phyloP scores from a whole-genome alignment of 2,797 vertebrate species.

The Champsocephalus gunnari region DNA sequence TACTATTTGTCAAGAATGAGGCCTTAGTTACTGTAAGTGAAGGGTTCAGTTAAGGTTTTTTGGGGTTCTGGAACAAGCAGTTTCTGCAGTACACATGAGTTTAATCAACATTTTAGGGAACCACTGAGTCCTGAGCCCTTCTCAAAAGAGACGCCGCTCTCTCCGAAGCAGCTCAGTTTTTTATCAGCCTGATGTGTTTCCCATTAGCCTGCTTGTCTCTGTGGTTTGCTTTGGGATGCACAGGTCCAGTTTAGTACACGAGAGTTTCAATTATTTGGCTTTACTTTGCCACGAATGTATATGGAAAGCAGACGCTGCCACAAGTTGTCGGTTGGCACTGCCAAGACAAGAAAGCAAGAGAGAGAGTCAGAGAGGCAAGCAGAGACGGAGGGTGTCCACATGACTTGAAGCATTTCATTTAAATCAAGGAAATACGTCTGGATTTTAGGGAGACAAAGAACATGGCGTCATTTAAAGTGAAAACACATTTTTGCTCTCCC shows the following conservation, averaged over 20 bases:
- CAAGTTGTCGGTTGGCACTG: slow-evolving; percentile 70
- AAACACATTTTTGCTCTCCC: slow-evolving; percentile 75
- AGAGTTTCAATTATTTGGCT: slow-evolving; percentile 74
- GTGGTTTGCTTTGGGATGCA: slow-evolving; percentile 74
- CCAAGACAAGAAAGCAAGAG: slow-evolving; percentile 43
- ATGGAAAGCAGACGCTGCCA: slow-evolving; percentile 70
- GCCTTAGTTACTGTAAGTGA: slow-evolving; percentile 44
- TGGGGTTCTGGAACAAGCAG: slow-evolving; percentile 74
- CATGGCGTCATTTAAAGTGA: slow-evolving; percentile 76
- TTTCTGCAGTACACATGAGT: slow-evolving; percentile 74
- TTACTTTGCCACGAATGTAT: slow-evolving; percentile 71
- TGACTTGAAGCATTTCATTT: slow-evolving; percentile 70
- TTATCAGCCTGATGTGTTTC: slow-evolving; percentile 78
- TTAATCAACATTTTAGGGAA: slow-evolving; percentile 80
- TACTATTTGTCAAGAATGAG: slow-evolving; percentile 67
- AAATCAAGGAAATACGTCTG: slow-evolving; percentile 69
- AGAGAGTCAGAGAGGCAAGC: slow-evolving; percentile 38
- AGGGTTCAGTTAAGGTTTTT: slow-evolving; percentile 80
- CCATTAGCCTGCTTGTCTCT: slow-evolving; percentile 78
- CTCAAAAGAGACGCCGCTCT: slow-evolving; percentile 59
- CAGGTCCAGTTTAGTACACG: slow-evolving; percentile 74
- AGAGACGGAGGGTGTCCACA: slow-evolving; percentile 54
- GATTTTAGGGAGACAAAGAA: slow-evolving; percentile 70
- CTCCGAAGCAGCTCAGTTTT: slow-evolving; percentile 58
- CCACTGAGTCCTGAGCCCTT: slow-evolving; percentile 62